Conservation (phyloP, 64 coral and sea anemone genomes). For the Acropora yongei region DNA sequence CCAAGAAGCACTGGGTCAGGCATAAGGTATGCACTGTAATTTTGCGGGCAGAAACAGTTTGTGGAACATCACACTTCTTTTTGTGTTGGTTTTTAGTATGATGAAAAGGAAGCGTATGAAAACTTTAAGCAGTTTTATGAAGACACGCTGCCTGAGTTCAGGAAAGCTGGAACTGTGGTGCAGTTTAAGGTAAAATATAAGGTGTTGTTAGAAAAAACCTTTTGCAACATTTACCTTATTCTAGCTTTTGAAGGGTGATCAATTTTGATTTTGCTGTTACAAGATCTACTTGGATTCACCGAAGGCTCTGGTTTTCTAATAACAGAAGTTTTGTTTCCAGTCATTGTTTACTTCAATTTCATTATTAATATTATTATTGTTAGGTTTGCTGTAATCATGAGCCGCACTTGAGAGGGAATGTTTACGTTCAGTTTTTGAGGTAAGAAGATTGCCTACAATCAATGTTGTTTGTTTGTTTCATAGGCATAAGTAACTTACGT, state of each 20-base stretch:
- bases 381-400: slow-evolving; percentile 99
- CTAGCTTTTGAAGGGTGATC: too few relatives aligned
- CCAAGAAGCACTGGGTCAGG: too few relatives aligned
- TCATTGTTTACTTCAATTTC: background rate
- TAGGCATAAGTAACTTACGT: too few relatives aligned
- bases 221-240: background rate
- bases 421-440: slow-evolving; percentile 93
- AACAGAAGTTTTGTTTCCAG: too few relatives aligned
- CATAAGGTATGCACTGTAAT: too few relatives aligned
- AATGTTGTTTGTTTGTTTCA: too few relatives aligned
- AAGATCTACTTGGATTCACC: too few relatives aligned
- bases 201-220: too few relatives aligned
- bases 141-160: slow-evolving; percentile 91
- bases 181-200: slow-evolving; percentile 86
- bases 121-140: slow-evolving; percentile 88
- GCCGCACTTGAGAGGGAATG: slow-evolving; percentile 94
- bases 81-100: slow-evolving; percentile 66
- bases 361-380: background rate
- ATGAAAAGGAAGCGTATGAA: slow-evolving; percentile 90
- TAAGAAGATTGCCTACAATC: background rate
- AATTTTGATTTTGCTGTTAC: too few relatives aligned
- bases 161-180: slow-evolving; percentile 79
- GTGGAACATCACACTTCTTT: background rate
- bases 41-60: background rate
- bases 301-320: too few relatives aligned